Percentiles rank a stretch among this genome's conserved stretches.
These are phyloP conservation scores for Daktulosphaira vitifoliae DNA, from an alignment of 1,140 invertebrate genomes.

Conservation along the genomic window DNA sequence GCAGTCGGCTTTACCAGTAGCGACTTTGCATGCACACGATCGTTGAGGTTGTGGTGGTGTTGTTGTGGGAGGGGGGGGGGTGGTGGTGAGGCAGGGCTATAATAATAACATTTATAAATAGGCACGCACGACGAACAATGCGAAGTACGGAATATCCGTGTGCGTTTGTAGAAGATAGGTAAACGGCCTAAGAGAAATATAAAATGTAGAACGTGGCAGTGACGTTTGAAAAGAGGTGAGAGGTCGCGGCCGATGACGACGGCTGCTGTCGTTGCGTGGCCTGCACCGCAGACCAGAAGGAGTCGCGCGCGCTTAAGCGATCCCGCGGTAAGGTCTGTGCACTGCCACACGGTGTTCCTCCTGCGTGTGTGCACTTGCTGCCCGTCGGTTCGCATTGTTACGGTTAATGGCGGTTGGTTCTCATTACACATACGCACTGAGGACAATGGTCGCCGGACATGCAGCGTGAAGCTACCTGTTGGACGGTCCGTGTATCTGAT, in stretches of 20 bases:
- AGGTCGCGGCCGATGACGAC: conserved; percentile 2
- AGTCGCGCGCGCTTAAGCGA: background rate
- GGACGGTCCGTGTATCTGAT: background rate
- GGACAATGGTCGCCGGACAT: conserved; percentile 23
- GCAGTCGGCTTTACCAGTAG: too few species aligned
- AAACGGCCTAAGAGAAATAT: background rate
- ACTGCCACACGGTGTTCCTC: too few species aligned
- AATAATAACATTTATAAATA: too few species aligned
- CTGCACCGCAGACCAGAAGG: too few species aligned
- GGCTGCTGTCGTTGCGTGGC: background rate
- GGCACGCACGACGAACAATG: background rate
- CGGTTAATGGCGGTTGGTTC: too few species aligned
- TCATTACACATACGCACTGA: background rate
- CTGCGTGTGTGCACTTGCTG: too few species aligned
- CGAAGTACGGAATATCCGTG: background rate
- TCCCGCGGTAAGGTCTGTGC: conserved; percentile 4
- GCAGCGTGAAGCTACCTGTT: conserved; percentile 20
- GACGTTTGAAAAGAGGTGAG: conserved; percentile 31
- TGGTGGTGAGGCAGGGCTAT: too few species aligned
- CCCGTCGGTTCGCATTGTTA: too few species aligned
- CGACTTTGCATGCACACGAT: too few species aligned
- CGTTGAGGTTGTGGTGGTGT: background rate
- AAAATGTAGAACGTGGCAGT: conserved; percentile 13
- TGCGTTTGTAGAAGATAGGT: background rate
- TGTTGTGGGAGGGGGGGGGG: background rate